These are phyloP conservation scores for Uropsilus gracilis DNA, from an alignment of 2,113 vertebrate genomes.

Conservation along the genomic window DNA sequence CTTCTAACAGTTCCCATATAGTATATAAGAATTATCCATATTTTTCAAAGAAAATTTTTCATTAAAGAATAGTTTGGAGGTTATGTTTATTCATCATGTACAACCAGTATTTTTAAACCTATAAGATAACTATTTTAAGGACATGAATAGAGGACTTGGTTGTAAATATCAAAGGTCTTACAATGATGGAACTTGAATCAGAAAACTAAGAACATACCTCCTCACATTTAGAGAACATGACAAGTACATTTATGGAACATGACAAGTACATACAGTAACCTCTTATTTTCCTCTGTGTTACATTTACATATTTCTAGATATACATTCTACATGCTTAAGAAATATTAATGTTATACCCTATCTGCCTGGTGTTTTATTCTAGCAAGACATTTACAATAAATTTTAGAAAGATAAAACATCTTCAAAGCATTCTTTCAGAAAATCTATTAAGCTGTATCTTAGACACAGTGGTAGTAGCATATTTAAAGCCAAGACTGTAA, in stretches of 20 bases:
- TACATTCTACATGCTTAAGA: neutral
- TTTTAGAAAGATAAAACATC: too few relatives aligned
- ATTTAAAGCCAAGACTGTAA: neutral
- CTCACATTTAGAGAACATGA: neutral
- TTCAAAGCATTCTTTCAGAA: neutral
- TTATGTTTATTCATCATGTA: neutral
- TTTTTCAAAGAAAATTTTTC: slow-evolving; percentile 18
- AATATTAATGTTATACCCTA: neutral
- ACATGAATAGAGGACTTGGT: neutral
- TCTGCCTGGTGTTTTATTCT: neutral
- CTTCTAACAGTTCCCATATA: neutral
- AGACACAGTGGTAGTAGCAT: neutral
- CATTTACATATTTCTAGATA: neutral
- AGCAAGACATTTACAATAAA: neutral
- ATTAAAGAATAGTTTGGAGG: slow-evolving; percentile 27
- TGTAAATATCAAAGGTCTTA: slow-evolving; percentile 45
- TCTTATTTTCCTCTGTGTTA: neutral
- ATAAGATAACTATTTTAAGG: neutral
- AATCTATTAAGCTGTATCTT: neutral
- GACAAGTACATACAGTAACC: neutral
- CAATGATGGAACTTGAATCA: neutral
- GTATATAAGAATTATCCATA: neutral
- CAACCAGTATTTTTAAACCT: neutral
- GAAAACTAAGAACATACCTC: neutral
- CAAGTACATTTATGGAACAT: neutral